Evolutionary conservation across 2,888 invertebrate species (phyloP), one percentile per base, ranked within the genome.

Genomic region (Resseliella maxima): DNA sequence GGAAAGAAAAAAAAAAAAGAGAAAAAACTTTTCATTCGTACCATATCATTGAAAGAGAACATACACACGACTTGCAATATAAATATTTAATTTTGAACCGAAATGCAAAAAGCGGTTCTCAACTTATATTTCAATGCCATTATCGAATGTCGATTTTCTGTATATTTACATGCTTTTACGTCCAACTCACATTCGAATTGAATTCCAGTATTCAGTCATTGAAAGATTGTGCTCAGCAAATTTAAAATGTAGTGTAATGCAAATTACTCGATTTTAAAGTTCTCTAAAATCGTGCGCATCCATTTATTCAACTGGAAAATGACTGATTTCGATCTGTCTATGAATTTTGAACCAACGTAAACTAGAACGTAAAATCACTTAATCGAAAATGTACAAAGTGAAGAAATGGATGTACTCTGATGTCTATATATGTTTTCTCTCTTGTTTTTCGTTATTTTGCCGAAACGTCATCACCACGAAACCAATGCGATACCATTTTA

Each of bases 281-380:
- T 72, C 31, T 5, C 35, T 15, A 18, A 72, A 72, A 35, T 72
- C 35, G 72, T 72, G 35, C 31, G 27, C 72, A 31, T 35, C 72
- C 72, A 72, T 72, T 72, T 72, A 72, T 72, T 72, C 72, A 72
- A 31, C 31, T 72, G 72, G 72, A 72, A 72, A 72, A 72, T 72
- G 35, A 72, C 72, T 72, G 72, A 72, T 72, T 27, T 31, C 31
- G 15, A 72, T 72, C 12, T 72, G 72, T 35, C 27, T 72, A 35
- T 15, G n/a, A n/a, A n/a, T n/a, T n/a, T n/a, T n/a, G n/a, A n/a
- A n/a, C n/a, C n/a, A n/a, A 72, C 24, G 24, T 24, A 5, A 27
- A 2, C 5, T 59, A 24, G 1, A 72, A 72, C 72, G 31, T 72
- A 31, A 72, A 72, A 72, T 72, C 72, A 31, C 72, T 72, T 72